These are phyloP conservation scores for Prostheceraeus crozeri DNA, from an alignment of 2,888 invertebrate species.

Conservation along the genomic window DNA sequence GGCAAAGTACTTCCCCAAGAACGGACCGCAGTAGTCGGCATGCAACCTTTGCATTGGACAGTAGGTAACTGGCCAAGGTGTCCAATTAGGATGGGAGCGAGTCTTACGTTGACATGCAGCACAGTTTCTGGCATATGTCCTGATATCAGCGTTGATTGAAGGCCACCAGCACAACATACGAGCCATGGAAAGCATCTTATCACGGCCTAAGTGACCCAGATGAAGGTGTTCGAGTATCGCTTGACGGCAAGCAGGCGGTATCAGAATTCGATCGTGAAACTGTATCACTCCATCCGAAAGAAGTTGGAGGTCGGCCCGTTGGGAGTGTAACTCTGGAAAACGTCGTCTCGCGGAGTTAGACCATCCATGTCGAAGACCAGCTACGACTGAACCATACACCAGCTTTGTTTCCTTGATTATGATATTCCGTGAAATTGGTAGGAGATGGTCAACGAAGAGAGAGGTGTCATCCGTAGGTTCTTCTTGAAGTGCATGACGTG, in stretches of 20 bases:
- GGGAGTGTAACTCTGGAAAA: too few species aligned
- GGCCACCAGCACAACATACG: slow-evolving; percentile 12
- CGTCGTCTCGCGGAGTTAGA: slow-evolving; percentile 21
- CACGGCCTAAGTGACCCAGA: slow-evolving; percentile 3
- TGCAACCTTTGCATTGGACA: slow-evolving; percentile 13
- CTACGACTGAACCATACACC: slow-evolving; percentile 14
- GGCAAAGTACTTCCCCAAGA: slow-evolving; percentile 1
- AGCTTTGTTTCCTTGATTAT: slow-evolving; percentile 12
- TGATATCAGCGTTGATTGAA: slow-evolving; percentile 2
- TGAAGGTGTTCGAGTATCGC: background rate
- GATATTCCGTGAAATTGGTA: slow-evolving; percentile 6
- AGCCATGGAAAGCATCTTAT: slow-evolving; percentile 15
- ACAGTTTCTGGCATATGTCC: background rate
- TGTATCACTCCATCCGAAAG: too few species aligned
- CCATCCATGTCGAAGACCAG: slow-evolving; percentile 21
- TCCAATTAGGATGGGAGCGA: slow-evolving; percentile 10
- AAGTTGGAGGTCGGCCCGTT: too few species aligned
- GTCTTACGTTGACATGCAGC: slow-evolving; percentile 17
- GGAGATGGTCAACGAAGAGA: slow-evolving; percentile 5
- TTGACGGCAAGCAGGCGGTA: too few species aligned
- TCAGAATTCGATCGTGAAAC: too few species aligned
- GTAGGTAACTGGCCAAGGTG: slow-evolving; percentile 16
- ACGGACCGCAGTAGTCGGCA: background rate
- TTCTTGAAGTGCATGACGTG: slow-evolving; percentile 11
- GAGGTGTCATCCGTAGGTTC: slow-evolving; percentile 8